phyloP scores from a whole-genome alignment of 2,888 invertebrate genomes.

The Ligdia adustata region DNA sequence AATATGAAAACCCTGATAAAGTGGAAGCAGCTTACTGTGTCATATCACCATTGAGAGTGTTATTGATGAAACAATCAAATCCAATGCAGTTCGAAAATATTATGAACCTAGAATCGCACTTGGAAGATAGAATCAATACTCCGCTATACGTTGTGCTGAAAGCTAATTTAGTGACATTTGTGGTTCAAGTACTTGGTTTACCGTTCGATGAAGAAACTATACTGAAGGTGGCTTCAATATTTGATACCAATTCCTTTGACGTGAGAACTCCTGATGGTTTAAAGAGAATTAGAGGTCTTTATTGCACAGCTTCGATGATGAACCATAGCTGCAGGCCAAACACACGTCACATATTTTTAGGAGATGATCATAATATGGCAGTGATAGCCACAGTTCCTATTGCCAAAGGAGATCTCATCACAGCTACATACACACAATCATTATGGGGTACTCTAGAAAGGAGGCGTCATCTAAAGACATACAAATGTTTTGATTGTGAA shows the following conservation, averaged over 20 bases:
- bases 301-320: constrained; percentile 87
- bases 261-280: constrained; percentile 80
- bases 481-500: constrained; percentile 88
- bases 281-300: constrained; percentile 85
- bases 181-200: constrained; percentile 82
- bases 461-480: constrained; percentile 83
- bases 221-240: constrained; percentile 86
- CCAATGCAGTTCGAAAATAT: constrained; percentile 81
- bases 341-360: constrained; percentile 86
- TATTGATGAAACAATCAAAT: constrained; percentile 83
- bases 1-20: constrained; percentile 71
- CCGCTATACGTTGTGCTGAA: constrained; percentile 84
- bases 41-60: constrained; percentile 86
- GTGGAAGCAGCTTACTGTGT: constrained; percentile 86
- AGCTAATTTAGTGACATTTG: constrained; percentile 85
- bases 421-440: constrained; percentile 88
- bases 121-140: constrained; percentile 84
- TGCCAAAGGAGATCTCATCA: constrained; percentile 86
- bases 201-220: constrained; percentile 84
- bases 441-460: constrained; percentile 88
- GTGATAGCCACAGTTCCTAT: constrained; percentile 87
- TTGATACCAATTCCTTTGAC: constrained; percentile 89
- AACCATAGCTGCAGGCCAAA: constrained; percentile 90
- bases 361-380: constrained; percentile 84
- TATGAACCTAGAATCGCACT: constrained; percentile 84